Percentiles rank a stretch among this genome's conserved stretches.
phyloP scores from a whole-genome alignment of 2,113 vertebrate genomes.

The Vidua macroura region DNA sequence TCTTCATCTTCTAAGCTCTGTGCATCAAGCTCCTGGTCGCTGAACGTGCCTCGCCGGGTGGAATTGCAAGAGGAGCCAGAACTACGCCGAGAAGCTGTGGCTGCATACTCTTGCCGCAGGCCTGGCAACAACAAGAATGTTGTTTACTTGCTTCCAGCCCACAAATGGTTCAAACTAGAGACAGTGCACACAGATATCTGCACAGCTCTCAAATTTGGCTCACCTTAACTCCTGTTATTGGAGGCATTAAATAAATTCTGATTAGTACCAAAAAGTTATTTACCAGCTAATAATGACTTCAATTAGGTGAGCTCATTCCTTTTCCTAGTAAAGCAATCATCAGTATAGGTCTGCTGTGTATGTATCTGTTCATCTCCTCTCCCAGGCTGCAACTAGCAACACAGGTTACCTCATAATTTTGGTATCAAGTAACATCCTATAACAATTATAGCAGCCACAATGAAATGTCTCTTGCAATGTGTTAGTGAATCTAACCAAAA shows the following conservation, averaged over 20 bases:
- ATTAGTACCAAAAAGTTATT: background rate
- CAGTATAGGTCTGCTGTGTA: background rate
- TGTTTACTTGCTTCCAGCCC: background rate
- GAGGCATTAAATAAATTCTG: background rate
- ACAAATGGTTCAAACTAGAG: background rate
- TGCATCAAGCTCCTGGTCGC: conserved; percentile 95
- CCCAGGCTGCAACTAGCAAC: background rate
- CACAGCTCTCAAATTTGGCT: background rate
- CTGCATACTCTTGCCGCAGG: conserved; percentile 95
- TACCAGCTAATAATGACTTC: background rate
- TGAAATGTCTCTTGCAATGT: background rate
- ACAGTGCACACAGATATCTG: background rate
- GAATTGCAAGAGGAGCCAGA: conserved; percentile 98
- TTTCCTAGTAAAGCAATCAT: background rate
- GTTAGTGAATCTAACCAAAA: background rate
- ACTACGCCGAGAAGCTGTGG: conserved; percentile 91
- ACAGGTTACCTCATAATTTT: background rate
- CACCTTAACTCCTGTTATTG: background rate
- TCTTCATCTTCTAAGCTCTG: conserved; percentile 98
- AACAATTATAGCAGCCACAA: background rate
- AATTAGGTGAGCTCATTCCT: background rate
- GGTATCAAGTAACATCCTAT: background rate
- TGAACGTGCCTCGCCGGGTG: conserved; percentile 89
- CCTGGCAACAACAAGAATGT: conserved; percentile 69
- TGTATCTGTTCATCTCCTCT: background rate